These are phyloP conservation scores for Cremastinae sp. DNA, from an alignment of 2,888 invertebrate species.

Conservation along the genomic window DNA sequence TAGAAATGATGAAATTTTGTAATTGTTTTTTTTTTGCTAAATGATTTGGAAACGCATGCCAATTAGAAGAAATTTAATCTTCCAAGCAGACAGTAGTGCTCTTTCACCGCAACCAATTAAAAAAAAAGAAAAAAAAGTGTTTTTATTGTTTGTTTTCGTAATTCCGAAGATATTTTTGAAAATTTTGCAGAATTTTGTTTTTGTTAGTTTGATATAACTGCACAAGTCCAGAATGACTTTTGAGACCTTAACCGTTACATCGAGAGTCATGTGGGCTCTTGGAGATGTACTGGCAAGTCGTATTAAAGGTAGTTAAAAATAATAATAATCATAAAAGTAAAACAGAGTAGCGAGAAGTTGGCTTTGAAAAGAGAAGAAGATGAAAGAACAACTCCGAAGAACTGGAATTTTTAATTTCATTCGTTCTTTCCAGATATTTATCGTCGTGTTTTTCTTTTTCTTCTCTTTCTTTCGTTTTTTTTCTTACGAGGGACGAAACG, in stretches of 20 bases:
- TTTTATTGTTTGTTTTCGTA: constrained; percentile 61
- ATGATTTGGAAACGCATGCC: constrained; percentile 78
- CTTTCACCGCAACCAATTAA: constrained; percentile 79
- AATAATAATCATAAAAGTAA: constrained; percentile 63
- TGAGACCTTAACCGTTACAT: constrained; percentile 71
- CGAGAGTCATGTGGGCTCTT: constrained; percentile 68
- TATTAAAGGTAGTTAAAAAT: constrained; percentile 69
- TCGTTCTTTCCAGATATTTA: background rate
- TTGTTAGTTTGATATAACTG: constrained; percentile 80
- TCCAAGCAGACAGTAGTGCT: constrained; percentile 79
- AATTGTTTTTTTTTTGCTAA: constrained; percentile 33
- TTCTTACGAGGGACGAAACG: constrained; percentile 29
- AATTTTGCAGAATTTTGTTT: constrained; percentile 64
- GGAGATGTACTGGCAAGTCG: constrained; percentile 75
- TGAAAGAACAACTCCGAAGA: constrained; percentile 56
- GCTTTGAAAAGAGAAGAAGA: constrained; percentile 47
- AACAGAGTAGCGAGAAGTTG: constrained; percentile 75
- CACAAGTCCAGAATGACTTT: constrained; percentile 76
- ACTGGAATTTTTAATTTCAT: constrained; percentile 1
- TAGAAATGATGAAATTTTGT: constrained; percentile 65
- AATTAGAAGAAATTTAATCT: constrained; percentile 79
- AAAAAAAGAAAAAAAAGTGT: constrained; percentile 60
- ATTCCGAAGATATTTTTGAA: constrained; percentile 64
- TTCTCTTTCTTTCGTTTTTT: constrained; percentile 22
- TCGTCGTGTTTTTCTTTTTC: constrained; percentile 15